Base-by-base conservation (phyloP, 1,140 invertebrate species). In the Trichonephila clavata region DNA sequence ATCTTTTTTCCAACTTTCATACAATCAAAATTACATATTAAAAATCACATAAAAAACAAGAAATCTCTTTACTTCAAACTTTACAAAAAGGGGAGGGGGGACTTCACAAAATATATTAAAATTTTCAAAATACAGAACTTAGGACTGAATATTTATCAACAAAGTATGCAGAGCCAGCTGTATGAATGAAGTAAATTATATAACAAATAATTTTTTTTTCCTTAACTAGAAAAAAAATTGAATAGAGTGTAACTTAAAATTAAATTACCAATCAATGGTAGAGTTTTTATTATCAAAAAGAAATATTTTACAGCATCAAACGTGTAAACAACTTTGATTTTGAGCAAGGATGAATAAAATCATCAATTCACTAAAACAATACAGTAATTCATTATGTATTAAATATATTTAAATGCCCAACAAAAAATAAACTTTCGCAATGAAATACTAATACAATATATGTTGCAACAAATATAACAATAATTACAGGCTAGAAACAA, bases 131-230 rank as follows among this genome's bases (percentile, higher is more conserved):
- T 8, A 16, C 43, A 57, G 24, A 50, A 84, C 24, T 84, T 21
- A 81, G 18, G 77, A 32, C 7, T 77, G 24, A 84, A 3, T 84
- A 59, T 59, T 84, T 50, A 57, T 16, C 39, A 81, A 21, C 50
- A 84, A 77, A 18, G 27, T 77, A 77, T 77, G 71, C 71, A 77
- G 71, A 77, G 71, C 71, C 71, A 77, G 71, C 71, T 77, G 71
- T 77, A 77, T 39, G 32, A 3, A 39, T 39, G 32, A 39, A 39
- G 32, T 3, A 39, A 39, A 39, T 18, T 20, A 77, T 27, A 39
- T 18, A 77, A 77, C 27, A 39, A 16, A 77, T 77, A 18, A 14
- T 32, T 18, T 14, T 39, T 32, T 77, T 18, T 77, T 77, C 4
- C 24, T 18, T 27, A 39, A 10, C 65, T 7, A 14, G n/a, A 68